phyloP scores from a whole-genome alignment of 2,888 invertebrate species.

The Drosophila kuntzei region DNA sequence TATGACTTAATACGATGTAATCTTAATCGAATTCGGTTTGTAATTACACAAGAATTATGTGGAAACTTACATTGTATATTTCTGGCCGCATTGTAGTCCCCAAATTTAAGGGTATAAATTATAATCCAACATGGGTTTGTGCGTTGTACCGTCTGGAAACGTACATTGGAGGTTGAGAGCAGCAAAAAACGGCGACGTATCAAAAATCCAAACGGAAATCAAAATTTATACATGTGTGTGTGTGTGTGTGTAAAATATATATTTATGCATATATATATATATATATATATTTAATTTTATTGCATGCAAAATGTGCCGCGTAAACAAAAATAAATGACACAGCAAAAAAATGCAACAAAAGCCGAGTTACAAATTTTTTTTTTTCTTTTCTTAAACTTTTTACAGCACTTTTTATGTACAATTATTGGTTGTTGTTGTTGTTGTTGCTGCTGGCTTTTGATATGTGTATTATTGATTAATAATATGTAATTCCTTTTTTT shows the following conservation, averaged over 20 bases:
- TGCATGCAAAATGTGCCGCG: conserved; percentile 46
- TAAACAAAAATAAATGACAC: conserved; percentile 52
- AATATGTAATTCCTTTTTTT: conserved; percentile 23
- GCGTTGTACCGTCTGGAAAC: conserved; percentile 62
- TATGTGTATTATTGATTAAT: conserved; percentile 46
- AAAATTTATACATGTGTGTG: conserved; percentile 34
- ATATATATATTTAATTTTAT: conserved; percentile 24
- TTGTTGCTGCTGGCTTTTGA: conserved; percentile 29
- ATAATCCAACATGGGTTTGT: conserved; percentile 85
- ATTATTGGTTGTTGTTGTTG: conserved; percentile 25
- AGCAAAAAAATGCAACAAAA: conserved; percentile 56
- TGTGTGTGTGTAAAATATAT: conserved; percentile 7
- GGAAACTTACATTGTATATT: conserved; percentile 85
- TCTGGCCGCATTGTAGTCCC: conserved; percentile 86
- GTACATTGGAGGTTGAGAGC: conserved; percentile 49
- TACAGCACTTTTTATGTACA: conserved; percentile 43
- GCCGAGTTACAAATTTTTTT: conserved; percentile 44
- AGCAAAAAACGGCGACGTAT: conserved; percentile 18
- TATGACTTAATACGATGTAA: conserved; percentile 36
- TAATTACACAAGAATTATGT: conserved; percentile 33
- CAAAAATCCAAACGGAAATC: conserved; percentile 60
- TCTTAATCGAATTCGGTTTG: conserved; percentile 19
- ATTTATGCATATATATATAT: conserved; percentile 5
- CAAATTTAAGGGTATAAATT: conserved; percentile 85
- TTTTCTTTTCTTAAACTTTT: conserved; percentile 22